phyloP scores from a whole-genome alignment of 2,888 invertebrate genomes.

The Fragum sueziense region DNA sequence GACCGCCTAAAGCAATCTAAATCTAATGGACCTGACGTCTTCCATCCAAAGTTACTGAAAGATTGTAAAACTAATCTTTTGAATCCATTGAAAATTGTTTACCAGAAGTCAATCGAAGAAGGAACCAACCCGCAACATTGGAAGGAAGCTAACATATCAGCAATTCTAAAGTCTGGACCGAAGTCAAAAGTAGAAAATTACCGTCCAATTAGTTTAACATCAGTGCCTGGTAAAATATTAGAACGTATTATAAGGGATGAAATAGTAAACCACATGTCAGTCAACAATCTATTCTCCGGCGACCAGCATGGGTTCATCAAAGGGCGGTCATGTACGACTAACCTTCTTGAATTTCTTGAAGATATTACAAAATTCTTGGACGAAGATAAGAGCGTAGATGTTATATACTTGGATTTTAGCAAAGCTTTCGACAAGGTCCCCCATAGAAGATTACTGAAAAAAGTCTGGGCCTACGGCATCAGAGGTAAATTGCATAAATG shows the following conservation, averaged over 20 bases:
- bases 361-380: not conserved
- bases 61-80: not conserved
- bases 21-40: not conserved
- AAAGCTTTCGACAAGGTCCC: slow-evolving; percentile 2
- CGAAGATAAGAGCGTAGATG: not conserved
- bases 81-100: not conserved
- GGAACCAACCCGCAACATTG: not conserved
- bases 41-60: not conserved
- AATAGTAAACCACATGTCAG: not conserved
- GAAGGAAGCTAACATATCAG: not conserved
- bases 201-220: not conserved
- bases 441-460: not conserved
- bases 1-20: not conserved
- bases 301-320: too few relatives aligned
- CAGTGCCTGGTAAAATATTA: too few relatives aligned
- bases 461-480: not conserved
- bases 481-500: not conserved
- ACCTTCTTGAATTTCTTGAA: not conserved
- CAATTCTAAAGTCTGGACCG: not conserved
- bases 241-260: not conserved
- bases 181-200: not conserved
- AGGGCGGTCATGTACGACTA: not conserved
- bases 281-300: too few relatives aligned
- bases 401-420: not conserved
- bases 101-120: not conserved